These are phyloP conservation scores for Argyresthia goedartella DNA, from an alignment of 2,888 invertebrate species.

Conservation along the genomic window DNA sequence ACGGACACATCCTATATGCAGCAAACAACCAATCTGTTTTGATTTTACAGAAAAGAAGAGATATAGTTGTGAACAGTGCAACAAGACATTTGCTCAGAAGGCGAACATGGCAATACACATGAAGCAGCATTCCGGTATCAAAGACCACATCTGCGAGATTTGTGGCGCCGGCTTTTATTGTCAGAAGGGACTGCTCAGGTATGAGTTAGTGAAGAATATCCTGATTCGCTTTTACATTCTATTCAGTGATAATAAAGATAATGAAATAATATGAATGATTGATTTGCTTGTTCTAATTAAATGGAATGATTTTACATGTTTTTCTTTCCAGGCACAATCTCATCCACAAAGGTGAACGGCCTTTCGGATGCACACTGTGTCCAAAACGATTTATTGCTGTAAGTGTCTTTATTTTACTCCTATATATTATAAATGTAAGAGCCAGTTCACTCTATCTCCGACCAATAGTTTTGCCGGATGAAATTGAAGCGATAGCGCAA, in stretches of 20 bases:
- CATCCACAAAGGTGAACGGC: slow-evolving; percentile 62
- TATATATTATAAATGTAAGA: too few species aligned
- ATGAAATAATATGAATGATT: too few species aligned
- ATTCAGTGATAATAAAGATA: too few species aligned
- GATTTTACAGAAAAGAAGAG: slow-evolving; percentile 53
- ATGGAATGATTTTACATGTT: not conserved
- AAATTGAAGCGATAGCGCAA: too few species aligned
- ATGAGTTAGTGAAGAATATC: slow-evolving; percentile 6
- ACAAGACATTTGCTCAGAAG: slow-evolving; percentile 56
- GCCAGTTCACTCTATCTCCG: too few species aligned
- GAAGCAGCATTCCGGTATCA: slow-evolving; percentile 58
- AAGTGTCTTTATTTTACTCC: slow-evolving; percentile 24
- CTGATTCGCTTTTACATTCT: too few species aligned
- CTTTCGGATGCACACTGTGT: slow-evolving; percentile 55
- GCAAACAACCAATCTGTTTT: too few species aligned
- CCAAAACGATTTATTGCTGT: slow-evolving; percentile 62
- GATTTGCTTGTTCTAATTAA: too few species aligned
- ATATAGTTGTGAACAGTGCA: slow-evolving; percentile 54
- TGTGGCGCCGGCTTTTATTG: slow-evolving; percentile 66
- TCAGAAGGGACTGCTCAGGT: slow-evolving; percentile 62
- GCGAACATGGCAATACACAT: slow-evolving; percentile 47
- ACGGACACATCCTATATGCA: too few species aligned
- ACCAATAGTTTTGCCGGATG: too few species aligned
- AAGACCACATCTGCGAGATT: slow-evolving; percentile 63
- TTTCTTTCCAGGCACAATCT: slow-evolving; percentile 54